Base-by-base conservation (phyloP, 1,140 invertebrate genomes). In the fruit fly (Drosophila melanogaster) region DNA sequence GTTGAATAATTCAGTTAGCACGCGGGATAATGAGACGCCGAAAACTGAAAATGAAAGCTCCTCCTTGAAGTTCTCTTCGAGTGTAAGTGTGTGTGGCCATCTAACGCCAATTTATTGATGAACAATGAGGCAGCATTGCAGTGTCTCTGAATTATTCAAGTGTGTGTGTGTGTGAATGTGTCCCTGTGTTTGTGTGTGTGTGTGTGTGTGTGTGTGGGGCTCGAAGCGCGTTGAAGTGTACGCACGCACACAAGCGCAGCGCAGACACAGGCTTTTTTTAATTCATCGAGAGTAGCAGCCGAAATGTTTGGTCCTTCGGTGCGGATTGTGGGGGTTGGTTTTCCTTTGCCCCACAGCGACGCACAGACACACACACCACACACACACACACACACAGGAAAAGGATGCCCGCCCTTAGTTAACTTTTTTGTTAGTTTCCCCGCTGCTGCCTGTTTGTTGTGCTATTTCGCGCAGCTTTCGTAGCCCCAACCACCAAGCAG, bases 391-490 rank as follows among this genome's bases (percentile, higher is more conserved):
- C n/a, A 24, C 0, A 10, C n/a, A 30, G 7, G 8, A 12, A 37
- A 62, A 54, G 19, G 30, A 40, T 75, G 69, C 47, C 58, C 61
- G 79, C 75, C 81, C 81, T 86, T 72, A 87, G 83, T 83, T 87
- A 86, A 86, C 81, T 87, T 86, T 77, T 86, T 86, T 86, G 79
- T 66, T 83, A 86, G 83, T 86, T 85, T 84, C 61, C 80, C 61
- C 70, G 41, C 53, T 66, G 41, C 53, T 66, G 40, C 55, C 86
- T 85, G 80, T 85, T 87, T 87, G 83, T 86, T 87, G 75, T 77
- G 79, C 83, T 65, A 83, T 67, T 70, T 70, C 61, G 83, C 64
- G 78, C 78, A 85, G 81, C 78, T 69, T 81, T 81, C 57, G 6
- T 3, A 24, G 3, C 22, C 11, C 12, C 44, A 22, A 22, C n/a